A percentile compares a stretch with the other conserved stretches of the same genome.
Evolutionary conservation across 2,888 invertebrate genomes (phyloP).

Genomic region (Cephalotes varians): DNA sequence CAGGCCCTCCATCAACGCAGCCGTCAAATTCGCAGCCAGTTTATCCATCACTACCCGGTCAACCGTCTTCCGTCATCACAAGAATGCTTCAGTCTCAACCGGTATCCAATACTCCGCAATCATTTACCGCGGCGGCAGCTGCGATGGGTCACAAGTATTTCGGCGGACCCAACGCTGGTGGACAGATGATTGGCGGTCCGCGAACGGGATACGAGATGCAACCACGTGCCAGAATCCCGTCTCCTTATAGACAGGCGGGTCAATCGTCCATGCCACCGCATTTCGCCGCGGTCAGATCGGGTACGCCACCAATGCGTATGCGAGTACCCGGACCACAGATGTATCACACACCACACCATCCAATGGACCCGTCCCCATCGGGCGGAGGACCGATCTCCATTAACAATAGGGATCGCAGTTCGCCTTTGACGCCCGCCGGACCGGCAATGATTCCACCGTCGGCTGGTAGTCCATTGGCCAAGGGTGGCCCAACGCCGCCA

Average conservation of each 20-base stretch:
- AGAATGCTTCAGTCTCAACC: conserved; percentile 88
- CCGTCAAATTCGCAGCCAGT: conserved; percentile 77
- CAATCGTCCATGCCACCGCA: conserved; percentile 81
- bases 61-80: conserved; percentile 88
- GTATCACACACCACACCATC: conserved; percentile 86
- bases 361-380: conserved; percentile 87
- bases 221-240: conserved; percentile 83
- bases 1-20: conserved; percentile 78
- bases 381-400: conserved; percentile 87
- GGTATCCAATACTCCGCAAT: conserved; percentile 81
- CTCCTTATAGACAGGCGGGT: conserved; percentile 82
- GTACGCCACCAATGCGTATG: conserved; percentile 84
- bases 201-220: conserved; percentile 82
- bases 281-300: conserved; percentile 81
- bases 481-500: conserved; percentile 83
- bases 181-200: conserved; percentile 81
- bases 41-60: conserved; percentile 84
- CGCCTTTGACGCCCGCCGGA: conserved; percentile 78
- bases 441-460: conserved; percentile 84
- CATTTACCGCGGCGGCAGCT: conserved; percentile 84
- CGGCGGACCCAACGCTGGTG: conserved; percentile 78
- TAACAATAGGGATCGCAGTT: conserved; percentile 80
- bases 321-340: conserved; percentile 83
- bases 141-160: conserved; percentile 86
- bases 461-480: conserved; percentile 84